Evolutionary conservation across 2,797 vertebrate species (phyloP), one percentile per base, ranked within the genome.

Genomic region (Loris lydekkerianus): DNA sequence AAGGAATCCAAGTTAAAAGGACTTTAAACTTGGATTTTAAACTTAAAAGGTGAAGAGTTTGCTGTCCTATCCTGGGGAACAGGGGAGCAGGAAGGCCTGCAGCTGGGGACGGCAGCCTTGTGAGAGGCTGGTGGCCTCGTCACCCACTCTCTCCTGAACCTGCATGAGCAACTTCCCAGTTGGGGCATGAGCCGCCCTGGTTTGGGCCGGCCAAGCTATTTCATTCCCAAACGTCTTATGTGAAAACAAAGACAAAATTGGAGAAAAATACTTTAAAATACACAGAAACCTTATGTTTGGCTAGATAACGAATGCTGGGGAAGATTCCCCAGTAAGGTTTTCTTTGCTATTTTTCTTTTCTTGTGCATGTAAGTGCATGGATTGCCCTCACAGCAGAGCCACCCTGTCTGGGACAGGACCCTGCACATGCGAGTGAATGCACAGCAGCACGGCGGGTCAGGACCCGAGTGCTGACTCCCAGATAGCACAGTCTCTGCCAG

Each of bases 381-480:
- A 29, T 6, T 27, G 29, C 7, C 43, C 18, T 80, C 43, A 15
- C 17, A 31, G 18, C 23, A 2, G 13, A 25, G 63, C 34, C 46
- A 27, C 2, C 1, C 14, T 7, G 20, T 13, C 40, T 43, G 34
- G 23, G 29, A 67, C 3, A 73, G n/a, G 37, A 23, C 10, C 14
- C 11, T 3, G 75, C 37, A 82, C 17, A 25, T 10, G 13, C 21
- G 21, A 29, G 29, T 27, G 49, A 15, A 4, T n/a, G 43, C 21
- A 21, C 2, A 8, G 10, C 27, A 7, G 1, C 69, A 31, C 9
- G 8, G 7, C 0, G 29, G 20, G 43, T 4, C 18, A 46, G 25
- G 15, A 3, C 5, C 11, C 5, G 14, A 11, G 8, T 14, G 31
- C 29, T 0, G 25, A n/a, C 7, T n/a, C 65, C 7, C 14, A 49